Base-by-base conservation (phyloP, 1,140 invertebrate species). In the Zaprionus davidi region DNA sequence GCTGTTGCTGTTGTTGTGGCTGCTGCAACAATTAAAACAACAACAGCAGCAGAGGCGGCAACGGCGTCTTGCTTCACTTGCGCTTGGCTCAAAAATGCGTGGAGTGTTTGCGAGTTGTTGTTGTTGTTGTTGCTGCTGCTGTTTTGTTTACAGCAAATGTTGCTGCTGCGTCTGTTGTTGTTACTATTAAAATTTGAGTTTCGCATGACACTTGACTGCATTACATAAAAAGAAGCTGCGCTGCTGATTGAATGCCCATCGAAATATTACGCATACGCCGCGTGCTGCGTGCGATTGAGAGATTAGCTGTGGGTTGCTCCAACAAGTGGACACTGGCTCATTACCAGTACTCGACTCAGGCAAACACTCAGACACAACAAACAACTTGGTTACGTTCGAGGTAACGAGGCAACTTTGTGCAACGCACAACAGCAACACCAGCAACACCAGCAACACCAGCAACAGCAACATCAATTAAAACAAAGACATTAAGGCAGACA, bases 11-110 rank as follows among this genome's bases (percentile, higher is more conserved):
- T 13, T 51, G 67, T n/a, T 49, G 46, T 58, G 36, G 71, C 71
- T 73, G 83, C 77, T 75, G 78, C 57, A 83, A 88, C 76, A 88
- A 74, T 83, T 88, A 78, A 78, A 83, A 78, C 83, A 87, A 77
- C 71, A 82, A 60, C 71, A 71, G 69, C 78, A 71, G 68, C n/a
- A 79, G 20, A 0, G 5, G 67, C 81, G 81, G 58, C 69, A 64
- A 70, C 82, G 66, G 66, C 56, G 69, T 71, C 73, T 71, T 71
- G 60, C 69, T 76, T 71, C 73, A 76, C 68, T 76, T 80, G 70
- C 71, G 79, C 73, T 69, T 62, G 74, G 60, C 60, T 73, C 79
- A 63, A 72, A 81, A 81, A 81, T 81, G 82, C 82, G 82, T 87
- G 62, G 79, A 80, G 63, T 77, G 78, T 74, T 82, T 44, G 46